These are phyloP conservation scores for Limnephilus auricula DNA, from an alignment of 2,888 invertebrate genomes.

Conservation along the genomic window DNA sequence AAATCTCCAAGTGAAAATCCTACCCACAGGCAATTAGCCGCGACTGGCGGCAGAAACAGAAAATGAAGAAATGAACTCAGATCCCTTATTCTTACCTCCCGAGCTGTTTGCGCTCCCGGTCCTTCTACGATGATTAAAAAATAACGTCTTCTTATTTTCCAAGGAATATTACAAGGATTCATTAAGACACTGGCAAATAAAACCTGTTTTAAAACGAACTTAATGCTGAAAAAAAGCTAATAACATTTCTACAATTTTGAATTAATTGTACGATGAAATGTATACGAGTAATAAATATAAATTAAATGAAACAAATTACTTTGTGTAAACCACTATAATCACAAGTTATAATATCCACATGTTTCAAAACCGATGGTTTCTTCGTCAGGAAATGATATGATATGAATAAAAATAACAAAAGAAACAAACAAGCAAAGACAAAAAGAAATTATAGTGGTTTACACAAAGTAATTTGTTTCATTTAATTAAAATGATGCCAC, in stretches of 20 bases:
- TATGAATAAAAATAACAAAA: too few relatives aligned
- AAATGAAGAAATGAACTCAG: constrained; percentile 36
- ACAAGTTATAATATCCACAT: too few relatives aligned
- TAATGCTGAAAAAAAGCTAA: not conserved
- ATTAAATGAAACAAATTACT: too few relatives aligned
- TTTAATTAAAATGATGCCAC: too few relatives aligned
- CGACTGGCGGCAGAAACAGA: constrained; percentile 51
- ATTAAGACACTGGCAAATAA: not conserved
- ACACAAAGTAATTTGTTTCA: too few relatives aligned
- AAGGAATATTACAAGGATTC: not conserved
- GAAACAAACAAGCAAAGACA: too few relatives aligned
- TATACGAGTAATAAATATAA: not conserved
- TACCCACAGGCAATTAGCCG: constrained; percentile 65
- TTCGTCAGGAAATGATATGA: too few relatives aligned
- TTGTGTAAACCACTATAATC: too few relatives aligned
- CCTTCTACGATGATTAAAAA: not conserved
- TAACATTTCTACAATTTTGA: not conserved
- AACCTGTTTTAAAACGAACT: not conserved
- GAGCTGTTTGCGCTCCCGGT: constrained; percentile 45
- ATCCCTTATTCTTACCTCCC: constrained; percentile 8
- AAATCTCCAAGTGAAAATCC: constrained; percentile 65
- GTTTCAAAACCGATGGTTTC: too few relatives aligned
- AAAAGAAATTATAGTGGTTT: too few relatives aligned
- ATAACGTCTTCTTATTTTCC: not conserved
- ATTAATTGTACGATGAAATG: not conserved